Base-by-base conservation (phyloP, 2,888 invertebrate genomes). In the Apantesis nais region DNA sequence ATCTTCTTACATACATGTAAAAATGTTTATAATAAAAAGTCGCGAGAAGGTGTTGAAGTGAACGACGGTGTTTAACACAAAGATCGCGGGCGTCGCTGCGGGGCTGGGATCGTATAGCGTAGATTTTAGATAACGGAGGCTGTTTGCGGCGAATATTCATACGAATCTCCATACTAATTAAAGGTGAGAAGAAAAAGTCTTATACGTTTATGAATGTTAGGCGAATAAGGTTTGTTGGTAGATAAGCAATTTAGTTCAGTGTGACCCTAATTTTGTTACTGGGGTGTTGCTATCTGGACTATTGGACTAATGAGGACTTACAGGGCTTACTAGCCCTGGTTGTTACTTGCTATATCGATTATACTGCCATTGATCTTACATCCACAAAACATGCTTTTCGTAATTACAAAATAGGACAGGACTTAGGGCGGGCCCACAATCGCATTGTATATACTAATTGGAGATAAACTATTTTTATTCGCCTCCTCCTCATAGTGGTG, bases 41-140 rank as follows among this genome's bases (percentile, higher is more conserved):
- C 86, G 75, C 83, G 82, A 86, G 84, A 88, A 92, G 92, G 92
- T 92, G 92, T 90, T 92, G 90, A 91, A 87, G 88, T 82, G 86
- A 90, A 91, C 87, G 88, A 86, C 85, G 82, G 83, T 83, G 83
- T 86, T 78, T 77, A 76, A 80, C 75, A 74, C 66, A 65, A 72
- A 73, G 70, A 79, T 74, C 62, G 77, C 82, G 73, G 75, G 83
- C 75, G 78, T 77, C 74, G 83, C 82, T 85, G 79, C 81, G 72
- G 82, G 84, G 80, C 79, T 69, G 69, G 55, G 69, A 1, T 48
- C 74, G 79, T 84, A 79, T 80, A 75, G 74, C 76, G 71, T 74
- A 76, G 77, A 79, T 75, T 67, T 65, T 70, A 78, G 83, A 79
- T 82, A 81, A 68, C 25, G 62, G 55, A 66, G 41, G 64, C 39